Evolutionary conservation across 1,140 invertebrate genomes (phyloP), one percentile per base, ranked within the genome.

Genomic region (Ceratosolen fusciceps): DNA sequence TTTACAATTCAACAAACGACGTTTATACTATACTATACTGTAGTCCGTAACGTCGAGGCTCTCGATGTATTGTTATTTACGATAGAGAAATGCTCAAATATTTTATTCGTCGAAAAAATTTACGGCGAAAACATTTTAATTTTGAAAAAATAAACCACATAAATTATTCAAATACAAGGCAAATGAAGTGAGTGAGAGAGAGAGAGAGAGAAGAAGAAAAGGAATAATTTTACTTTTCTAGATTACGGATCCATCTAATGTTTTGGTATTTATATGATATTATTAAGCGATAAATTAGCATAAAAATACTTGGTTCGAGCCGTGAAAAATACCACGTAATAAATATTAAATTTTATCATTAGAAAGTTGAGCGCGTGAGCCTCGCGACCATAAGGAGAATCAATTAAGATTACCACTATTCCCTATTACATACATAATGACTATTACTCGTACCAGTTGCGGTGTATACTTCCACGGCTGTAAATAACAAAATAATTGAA

Each of bases 281-380:
- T 31, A 65, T 75, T 65, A 75, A 75, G 49, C 26, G 52, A 47
- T 52, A 47, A n/a, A 52, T 8, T 49, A 26, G 49, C 43, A 47
- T 29, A 74, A 31, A 62, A 62, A 34, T 29, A 34, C 56, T 29
- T 21, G 37, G 52, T 37, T 43, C 29, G 43, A 58, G 12, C 19
- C 24, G 60, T 67, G 43, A 75, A 75, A 75, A 65, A 75, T 67
- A 65, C 67, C 74, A 49, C 60, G 8, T 74, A 49, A 65, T 74
- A 75, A 67, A 75, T 75, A 75, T 24, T 9, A 49, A 29, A 43
- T 49, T 74, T 43, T 24, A 62, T 26, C 58, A 75, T 75, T 67
- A 67, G 43, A 75, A 65, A n/a, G n/a, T n/a, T n/a, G n/a, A n/a
- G n/a, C n/a, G n/a, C n/a, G n/a, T n/a, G n/a, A n/a, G n/a, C n/a